Evolutionary conservation across 2,797 vertebrate species (phyloP).

Genomic region (Xerus rutilus): DNA sequence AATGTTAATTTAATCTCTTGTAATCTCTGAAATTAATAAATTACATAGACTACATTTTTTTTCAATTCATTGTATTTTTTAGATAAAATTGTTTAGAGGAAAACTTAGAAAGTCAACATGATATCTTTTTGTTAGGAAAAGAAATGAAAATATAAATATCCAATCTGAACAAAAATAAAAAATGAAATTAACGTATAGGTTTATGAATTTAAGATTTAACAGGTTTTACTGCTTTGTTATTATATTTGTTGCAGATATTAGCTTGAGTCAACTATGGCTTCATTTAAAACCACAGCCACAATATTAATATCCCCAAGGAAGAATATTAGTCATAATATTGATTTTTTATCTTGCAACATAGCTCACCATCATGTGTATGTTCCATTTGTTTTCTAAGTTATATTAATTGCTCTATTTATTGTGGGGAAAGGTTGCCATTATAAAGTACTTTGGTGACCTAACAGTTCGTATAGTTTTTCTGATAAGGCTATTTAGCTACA

Average conservation of each 20-base stretch:
- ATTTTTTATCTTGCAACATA: conserved; percentile 32
- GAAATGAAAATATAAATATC: not conserved
- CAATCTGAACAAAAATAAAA: not conserved
- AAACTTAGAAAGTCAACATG: not conserved
- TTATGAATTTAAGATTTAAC: not conserved
- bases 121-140: not conserved
- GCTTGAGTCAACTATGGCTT: not conserved
- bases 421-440: not conserved
- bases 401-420: not conserved
- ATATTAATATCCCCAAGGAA: not conserved
- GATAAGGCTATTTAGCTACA: not conserved
- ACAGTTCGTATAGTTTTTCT: not conserved
- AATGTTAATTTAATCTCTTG: not conserved
- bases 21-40: not conserved
- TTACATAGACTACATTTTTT: not conserved
- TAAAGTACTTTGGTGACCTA: not conserved
- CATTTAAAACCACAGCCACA: not conserved
- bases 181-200: not conserved
- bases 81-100: not conserved
- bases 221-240: not conserved
- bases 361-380: not conserved
- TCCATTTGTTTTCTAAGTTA: conserved; percentile 37
- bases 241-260: not conserved
- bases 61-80: not conserved
- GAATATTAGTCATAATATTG: not conserved